These are phyloP conservation scores for Actinernus sp. DNA, from an alignment of 92 coral and sea anemone genomes.

Conservation along the genomic window DNA sequence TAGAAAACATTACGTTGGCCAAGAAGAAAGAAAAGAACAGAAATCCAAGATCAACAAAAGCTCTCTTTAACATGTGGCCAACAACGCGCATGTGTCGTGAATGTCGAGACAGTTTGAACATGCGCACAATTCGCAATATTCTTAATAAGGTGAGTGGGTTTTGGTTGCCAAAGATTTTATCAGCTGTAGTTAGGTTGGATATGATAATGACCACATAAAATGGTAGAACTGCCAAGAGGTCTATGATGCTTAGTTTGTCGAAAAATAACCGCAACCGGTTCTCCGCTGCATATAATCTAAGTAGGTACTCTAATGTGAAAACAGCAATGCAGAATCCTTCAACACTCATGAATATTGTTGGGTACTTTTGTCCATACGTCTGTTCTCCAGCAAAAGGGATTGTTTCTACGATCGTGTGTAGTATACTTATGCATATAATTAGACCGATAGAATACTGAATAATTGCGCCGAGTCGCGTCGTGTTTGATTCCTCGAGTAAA, in stretches of 20 bases:
- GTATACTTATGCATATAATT: constrained; percentile 75
- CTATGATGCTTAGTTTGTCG: constrained; percentile 79
- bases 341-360: constrained; percentile 42
- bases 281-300: constrained; percentile 80
- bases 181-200: constrained; percentile 26
- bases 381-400: constrained; percentile 20
- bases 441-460: constrained; percentile 76
- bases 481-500: constrained; percentile 65
- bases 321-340: constrained; percentile 79
- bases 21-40: constrained; percentile 84
- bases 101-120: constrained; percentile 88
- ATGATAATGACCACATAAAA: constrained; percentile 73
- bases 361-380: constrained; percentile 66
- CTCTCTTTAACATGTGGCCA: constrained; percentile 77
- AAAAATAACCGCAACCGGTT: constrained; percentile 50
- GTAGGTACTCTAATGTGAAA: constrained; percentile 81
- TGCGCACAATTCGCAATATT: constrained; percentile 83
- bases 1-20: constrained; percentile 86
- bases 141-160: constrained; percentile 75
- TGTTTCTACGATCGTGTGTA: constrained; percentile 72
- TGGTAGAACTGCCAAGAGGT: constrained; percentile 79
- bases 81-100: constrained; percentile 86
- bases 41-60: constrained; percentile 88
- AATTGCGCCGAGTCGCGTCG: constrained; percentile 42
- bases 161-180: constrained; percentile 38